These are phyloP conservation scores for Magallana nippona DNA, from an alignment of 2,888 invertebrate genomes.

Conservation along the genomic window DNA sequence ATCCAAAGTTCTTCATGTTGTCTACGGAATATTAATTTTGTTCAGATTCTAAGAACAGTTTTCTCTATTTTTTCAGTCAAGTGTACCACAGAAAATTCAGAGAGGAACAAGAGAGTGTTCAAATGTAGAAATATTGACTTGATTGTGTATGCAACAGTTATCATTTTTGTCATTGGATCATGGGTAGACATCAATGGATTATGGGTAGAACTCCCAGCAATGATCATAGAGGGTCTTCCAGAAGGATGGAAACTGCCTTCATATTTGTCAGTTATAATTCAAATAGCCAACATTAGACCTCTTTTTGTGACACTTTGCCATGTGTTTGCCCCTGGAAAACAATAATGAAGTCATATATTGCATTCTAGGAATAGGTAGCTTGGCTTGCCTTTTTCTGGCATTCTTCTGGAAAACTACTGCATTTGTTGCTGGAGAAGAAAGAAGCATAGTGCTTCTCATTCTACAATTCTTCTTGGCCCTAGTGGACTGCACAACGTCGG, in stretches of 20 bases:
- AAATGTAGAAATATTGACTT: slow-evolving; percentile 60
- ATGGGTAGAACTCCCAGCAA: slow-evolving; percentile 90
- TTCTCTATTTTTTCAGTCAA: not conserved
- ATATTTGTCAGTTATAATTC: slow-evolving; percentile 90
- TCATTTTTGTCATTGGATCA: slow-evolving; percentile 86
- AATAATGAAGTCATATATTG: slow-evolving; percentile 80
- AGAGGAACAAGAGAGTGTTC: slow-evolving; percentile 11
- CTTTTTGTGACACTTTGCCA: slow-evolving; percentile 79
- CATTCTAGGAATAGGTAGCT: slow-evolving; percentile 80
- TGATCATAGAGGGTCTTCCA: slow-evolving; percentile 90
- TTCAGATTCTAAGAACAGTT: too few species aligned
- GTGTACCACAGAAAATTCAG: slow-evolving; percentile 9
- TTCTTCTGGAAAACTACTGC: slow-evolving; percentile 83
- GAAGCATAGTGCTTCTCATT: slow-evolving; percentile 82
- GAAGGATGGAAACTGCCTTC: slow-evolving; percentile 93
- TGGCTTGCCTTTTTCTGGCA: slow-evolving; percentile 80
- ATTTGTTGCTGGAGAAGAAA: slow-evolving; percentile 77
- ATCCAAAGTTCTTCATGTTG: too few species aligned
- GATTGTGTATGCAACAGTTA: slow-evolving; percentile 83
- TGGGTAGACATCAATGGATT: slow-evolving; percentile 94
- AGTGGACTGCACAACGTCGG: slow-evolving; percentile 92
- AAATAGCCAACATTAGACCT: slow-evolving; percentile 90
- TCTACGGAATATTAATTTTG: too few species aligned
- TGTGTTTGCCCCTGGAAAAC: slow-evolving; percentile 45
- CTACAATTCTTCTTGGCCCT: slow-evolving; percentile 86